Conservation (phyloP, 1,140 invertebrate genomes). For the Drosophila pseudoobscura region DNA sequence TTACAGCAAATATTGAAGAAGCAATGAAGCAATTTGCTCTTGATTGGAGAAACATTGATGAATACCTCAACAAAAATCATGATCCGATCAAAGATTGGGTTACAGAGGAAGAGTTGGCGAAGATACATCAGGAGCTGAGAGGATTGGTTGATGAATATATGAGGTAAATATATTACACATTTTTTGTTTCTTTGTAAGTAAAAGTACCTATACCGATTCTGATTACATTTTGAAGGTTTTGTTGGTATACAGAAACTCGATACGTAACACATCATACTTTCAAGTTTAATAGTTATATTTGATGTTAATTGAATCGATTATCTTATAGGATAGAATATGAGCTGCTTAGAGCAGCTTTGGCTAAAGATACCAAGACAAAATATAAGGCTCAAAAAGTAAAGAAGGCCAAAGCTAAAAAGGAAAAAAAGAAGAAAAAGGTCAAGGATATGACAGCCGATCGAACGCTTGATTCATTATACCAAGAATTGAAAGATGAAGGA, state of each 20-base stretch:
- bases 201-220: background rate
- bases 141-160: constrained; percentile 85
- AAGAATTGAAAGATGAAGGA: constrained; percentile 90
- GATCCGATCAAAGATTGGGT: constrained; percentile 84
- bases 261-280: background rate
- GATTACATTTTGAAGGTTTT: too few species aligned
- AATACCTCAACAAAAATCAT: constrained; percentile 83
- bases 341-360: constrained; percentile 84
- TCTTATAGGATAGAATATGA: constrained; percentile 84
- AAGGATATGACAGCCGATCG: constrained; percentile 90
- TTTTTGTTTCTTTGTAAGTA: too few species aligned
- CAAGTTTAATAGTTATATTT: too few species aligned
- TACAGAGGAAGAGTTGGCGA: constrained; percentile 84
- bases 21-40: constrained; percentile 82
- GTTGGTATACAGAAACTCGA: too few species aligned
- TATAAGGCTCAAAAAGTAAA: constrained; percentile 75
- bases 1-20: constrained; percentile 69
- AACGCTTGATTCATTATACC: constrained; percentile 89
- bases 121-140: constrained; percentile 85
- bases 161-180: constrained; percentile 68
- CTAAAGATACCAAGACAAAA: constrained; percentile 82
- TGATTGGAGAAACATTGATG: constrained; percentile 84
- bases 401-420: constrained; percentile 80
- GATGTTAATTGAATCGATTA: background rate
- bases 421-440: constrained; percentile 88